These are phyloP conservation scores for Agrochola lota DNA, from an alignment of 2,888 invertebrate species.

Conservation along the genomic window DNA sequence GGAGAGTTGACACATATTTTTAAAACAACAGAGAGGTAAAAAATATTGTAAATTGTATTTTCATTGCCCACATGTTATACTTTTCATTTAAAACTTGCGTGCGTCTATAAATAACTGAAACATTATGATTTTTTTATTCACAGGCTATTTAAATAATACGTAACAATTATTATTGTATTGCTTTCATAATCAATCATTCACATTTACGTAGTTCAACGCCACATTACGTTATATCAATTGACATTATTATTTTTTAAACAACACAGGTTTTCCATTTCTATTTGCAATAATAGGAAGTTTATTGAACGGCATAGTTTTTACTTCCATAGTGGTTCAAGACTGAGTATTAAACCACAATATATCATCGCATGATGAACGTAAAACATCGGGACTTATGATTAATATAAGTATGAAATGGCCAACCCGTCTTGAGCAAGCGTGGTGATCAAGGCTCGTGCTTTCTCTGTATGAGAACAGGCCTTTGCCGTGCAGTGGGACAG, in stretches of 20 bases:
- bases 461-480: no score
- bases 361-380: no score
- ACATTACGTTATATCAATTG: not conserved
- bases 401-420: no score
- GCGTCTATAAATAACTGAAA: conserved; percentile 42
- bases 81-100: conserved; percentile 24
- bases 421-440: no score
- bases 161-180: not conserved
- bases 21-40: not conserved
- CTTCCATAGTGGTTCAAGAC: no score
- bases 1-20: not conserved
- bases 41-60: not conserved
- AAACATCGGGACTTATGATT: no score
- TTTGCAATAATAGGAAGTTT: no score
- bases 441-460: no score
- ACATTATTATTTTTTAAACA: not conserved
- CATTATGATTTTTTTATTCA: not conserved
- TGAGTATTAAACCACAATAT: no score
- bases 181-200: not conserved
- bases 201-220: not conserved
- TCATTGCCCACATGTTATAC: not conserved
- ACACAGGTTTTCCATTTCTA: no score
- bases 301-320: no score
- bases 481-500: no score
- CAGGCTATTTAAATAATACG: not conserved